Conservation (phyloP, 2,888 invertebrate genomes). For the Physocephala rufipes region DNA sequence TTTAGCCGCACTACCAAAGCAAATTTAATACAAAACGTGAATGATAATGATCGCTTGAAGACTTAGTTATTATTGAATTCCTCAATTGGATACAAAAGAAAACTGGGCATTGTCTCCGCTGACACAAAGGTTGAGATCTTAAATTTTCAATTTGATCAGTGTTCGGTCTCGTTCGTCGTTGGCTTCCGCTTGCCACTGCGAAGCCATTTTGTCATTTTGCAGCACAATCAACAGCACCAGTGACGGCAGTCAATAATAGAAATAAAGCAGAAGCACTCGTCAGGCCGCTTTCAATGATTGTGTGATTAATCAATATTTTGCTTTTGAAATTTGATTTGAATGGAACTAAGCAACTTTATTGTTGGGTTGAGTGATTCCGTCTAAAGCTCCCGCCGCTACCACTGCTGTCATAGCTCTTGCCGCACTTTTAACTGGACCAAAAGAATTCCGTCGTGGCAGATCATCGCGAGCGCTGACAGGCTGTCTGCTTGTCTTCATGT, state of each 20-base stretch:
- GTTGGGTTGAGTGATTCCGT: not conserved
- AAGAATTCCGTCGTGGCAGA: slow-evolving; percentile 51
- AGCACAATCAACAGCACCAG: slow-evolving; percentile 32
- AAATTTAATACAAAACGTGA: no score
- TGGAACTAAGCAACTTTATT: slow-evolving; percentile 36
- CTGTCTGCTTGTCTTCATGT: slow-evolving; percentile 40
- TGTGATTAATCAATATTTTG: slow-evolving; percentile 58
- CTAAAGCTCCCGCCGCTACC: not conserved
- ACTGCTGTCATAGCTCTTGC: slow-evolving; percentile 37
- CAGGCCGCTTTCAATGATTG: slow-evolving; percentile 30
- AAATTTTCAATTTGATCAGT: not conserved
- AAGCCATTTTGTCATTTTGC: slow-evolving; percentile 46
- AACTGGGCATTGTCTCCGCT: not conserved
- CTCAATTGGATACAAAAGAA: no score
- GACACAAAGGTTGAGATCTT: slow-evolving; percentile 3
- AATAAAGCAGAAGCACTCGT: slow-evolving; percentile 45
- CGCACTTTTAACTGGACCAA: slow-evolving; percentile 1
- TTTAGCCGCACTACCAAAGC: no score
- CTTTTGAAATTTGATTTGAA: slow-evolving; percentile 46
- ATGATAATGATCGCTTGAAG: no score
- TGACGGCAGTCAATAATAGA: slow-evolving; percentile 40
- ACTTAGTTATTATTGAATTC: no score
- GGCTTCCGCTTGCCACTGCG: slow-evolving; percentile 16
- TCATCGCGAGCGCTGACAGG: slow-evolving; percentile 55
- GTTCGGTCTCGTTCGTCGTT: not conserved